These are phyloP conservation scores for Sycophila texana DNA, from an alignment of 2,888 invertebrate genomes.

Conservation along the genomic window DNA sequence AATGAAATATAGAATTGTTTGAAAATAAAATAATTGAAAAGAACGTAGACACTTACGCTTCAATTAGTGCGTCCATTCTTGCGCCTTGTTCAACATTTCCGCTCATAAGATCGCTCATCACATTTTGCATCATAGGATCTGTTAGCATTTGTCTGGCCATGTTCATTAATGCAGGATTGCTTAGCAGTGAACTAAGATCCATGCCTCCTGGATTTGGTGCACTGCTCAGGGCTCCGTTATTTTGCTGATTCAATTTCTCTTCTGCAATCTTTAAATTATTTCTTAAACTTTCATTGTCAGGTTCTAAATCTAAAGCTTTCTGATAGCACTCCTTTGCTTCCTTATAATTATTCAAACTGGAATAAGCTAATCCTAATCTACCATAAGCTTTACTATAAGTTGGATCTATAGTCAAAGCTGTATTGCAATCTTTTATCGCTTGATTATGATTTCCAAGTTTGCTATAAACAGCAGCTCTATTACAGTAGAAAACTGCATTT, in stretches of 20 bases:
- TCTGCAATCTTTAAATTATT: slow-evolving; percentile 91
- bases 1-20: neutral
- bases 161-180: slow-evolving; percentile 88
- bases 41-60: slow-evolving; percentile 75
- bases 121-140: slow-evolving; percentile 89
- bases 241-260: slow-evolving; percentile 77
- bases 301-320: slow-evolving; percentile 93
- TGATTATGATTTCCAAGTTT: slow-evolving; percentile 89
- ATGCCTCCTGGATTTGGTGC: slow-evolving; percentile 66
- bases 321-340: slow-evolving; percentile 92
- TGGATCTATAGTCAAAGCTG: slow-evolving; percentile 91
- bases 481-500: slow-evolving; percentile 97
- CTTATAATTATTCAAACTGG: slow-evolving; percentile 87
- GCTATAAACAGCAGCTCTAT: slow-evolving; percentile 96
- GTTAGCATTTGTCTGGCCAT: slow-evolving; percentile 90
- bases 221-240: slow-evolving; percentile 43
- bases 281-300: slow-evolving; percentile 92
- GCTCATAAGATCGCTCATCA: slow-evolving; percentile 81
- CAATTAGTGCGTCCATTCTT: slow-evolving; percentile 76
- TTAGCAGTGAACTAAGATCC: slow-evolving; percentile 83
- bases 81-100: slow-evolving; percentile 67
- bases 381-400: slow-evolving; percentile 97
- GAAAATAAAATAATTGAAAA: slow-evolving; percentile 3
- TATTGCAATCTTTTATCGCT: slow-evolving; percentile 93
- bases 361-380: slow-evolving; percentile 90